These are phyloP conservation scores for Lutjanus argentimaculatus DNA, from an alignment of 2,797 vertebrate genomes.

Conservation along the genomic window DNA sequence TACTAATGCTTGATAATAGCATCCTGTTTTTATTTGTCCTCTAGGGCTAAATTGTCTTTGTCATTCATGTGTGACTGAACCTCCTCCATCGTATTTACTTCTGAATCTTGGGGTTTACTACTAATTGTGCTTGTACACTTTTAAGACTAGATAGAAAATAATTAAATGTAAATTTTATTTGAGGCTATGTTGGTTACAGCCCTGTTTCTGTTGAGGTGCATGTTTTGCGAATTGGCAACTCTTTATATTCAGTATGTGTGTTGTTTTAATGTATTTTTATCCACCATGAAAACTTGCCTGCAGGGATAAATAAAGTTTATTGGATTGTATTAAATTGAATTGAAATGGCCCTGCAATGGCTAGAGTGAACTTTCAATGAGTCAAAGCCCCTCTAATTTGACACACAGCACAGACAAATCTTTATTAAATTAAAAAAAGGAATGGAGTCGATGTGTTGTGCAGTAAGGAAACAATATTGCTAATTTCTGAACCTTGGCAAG, in stretches of 20 bases:
- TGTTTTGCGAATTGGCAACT: conserved; percentile 26
- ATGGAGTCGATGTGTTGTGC: conserved; percentile 40
- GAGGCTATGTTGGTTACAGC: not conserved
- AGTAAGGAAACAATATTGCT: conserved; percentile 35
- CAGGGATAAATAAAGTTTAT: conserved; percentile 78
- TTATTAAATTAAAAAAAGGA: conserved; percentile 57
- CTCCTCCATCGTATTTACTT: not conserved
- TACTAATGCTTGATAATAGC: conserved; percentile 4
- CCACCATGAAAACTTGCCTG: conserved; percentile 65
- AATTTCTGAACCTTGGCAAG: conserved; percentile 34
- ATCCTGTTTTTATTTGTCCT: conserved; percentile 19
- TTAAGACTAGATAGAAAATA: conserved; percentile 1
- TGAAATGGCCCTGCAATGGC: conserved; percentile 67
- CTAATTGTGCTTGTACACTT: conserved; percentile 3
- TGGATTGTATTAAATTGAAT: conserved; percentile 75
- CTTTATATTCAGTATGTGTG: conserved; percentile 55
- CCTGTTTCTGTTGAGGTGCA: conserved; percentile 1
- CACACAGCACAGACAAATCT: conserved; percentile 59
- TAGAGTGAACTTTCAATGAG: conserved; percentile 64
- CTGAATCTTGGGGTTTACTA: not conserved
- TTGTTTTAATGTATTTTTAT: conserved; percentile 74
- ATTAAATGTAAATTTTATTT: not conserved
- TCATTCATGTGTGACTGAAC: conserved; percentile 8
- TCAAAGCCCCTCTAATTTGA: conserved; percentile 64
- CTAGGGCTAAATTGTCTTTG: not conserved